phyloP scores from a whole-genome alignment of 2,113 vertebrate species.

The Muscicapa adusta region DNA sequence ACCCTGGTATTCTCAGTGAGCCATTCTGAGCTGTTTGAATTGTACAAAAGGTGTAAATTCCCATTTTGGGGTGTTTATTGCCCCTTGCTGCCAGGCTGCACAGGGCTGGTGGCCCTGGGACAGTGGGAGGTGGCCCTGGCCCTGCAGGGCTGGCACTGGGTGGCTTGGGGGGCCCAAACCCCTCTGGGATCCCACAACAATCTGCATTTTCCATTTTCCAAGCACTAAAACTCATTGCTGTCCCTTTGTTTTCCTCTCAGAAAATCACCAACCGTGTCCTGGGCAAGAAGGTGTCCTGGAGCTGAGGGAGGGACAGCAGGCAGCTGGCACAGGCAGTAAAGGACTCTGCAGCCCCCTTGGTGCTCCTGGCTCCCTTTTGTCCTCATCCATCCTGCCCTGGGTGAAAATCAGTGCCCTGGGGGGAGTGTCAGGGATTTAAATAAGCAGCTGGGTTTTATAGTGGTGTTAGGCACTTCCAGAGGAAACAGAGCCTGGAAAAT shows the following conservation, averaged over 20 bases:
- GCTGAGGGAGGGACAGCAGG: not conserved
- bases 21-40: not conserved
- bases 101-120: not conserved
- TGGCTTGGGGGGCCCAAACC: fast-evolving
- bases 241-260: conserved; percentile 15
- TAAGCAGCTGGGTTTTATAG: not conserved
- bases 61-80: not conserved
- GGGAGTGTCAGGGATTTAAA: not conserved
- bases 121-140: not conserved
- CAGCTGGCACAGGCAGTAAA: not conserved
- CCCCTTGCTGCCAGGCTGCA: not conserved
- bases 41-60: not conserved
- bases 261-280: conserved; percentile 75
- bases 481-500: not conserved
- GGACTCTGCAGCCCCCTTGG: not conserved
- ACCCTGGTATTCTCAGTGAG: not conserved
- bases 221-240: not conserved
- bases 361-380: not conserved
- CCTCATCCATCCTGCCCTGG: not conserved
- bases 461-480: not conserved
- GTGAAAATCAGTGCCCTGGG: not conserved
- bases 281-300: conserved; percentile 76
- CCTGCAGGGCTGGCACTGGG: not conserved
- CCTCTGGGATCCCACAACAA: fast-evolving
- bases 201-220: fast-evolving